A percentile compares a stretch with the other conserved stretches of the same genome.
Conservation (phyloP, 2,113 vertebrate genomes). For the Notiomystis cincta region DNA sequence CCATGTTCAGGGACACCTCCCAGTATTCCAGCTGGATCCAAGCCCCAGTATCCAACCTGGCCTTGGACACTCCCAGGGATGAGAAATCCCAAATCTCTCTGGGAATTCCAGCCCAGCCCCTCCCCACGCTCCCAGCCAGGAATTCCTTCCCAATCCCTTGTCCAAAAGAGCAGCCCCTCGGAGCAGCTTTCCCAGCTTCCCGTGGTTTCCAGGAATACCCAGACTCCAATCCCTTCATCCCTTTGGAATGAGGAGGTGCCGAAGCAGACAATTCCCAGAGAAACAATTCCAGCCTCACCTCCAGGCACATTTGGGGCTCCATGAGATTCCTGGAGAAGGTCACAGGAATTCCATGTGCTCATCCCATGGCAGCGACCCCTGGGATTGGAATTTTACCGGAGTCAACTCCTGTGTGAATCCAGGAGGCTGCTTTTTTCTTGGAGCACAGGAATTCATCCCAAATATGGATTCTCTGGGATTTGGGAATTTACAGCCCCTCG, state of each 20-base stretch:
- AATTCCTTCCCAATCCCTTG: too few relatives aligned
- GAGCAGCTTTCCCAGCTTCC: not conserved
- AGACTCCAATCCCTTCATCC: not conserved
- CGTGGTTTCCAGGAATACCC: not conserved
- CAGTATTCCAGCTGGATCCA: not conserved
- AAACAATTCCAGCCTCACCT: slow-evolving; percentile 16
- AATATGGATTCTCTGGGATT: not conserved
- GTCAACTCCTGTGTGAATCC: fast-evolving
- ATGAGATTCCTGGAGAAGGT: not conserved
- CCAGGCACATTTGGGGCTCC: not conserved
- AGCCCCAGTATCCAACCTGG: not conserved
- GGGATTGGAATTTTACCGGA: not conserved
- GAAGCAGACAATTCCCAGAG: not conserved
- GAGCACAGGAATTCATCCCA: not conserved
- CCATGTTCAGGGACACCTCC: not conserved
- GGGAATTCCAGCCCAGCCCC: too few relatives aligned
- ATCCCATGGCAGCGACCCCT: not conserved
- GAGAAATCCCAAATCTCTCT: not conserved
- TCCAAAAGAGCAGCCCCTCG: not conserved
- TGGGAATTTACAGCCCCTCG: not conserved
- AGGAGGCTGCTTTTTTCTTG: not conserved
- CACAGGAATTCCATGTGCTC: not conserved
- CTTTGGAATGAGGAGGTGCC: not conserved
- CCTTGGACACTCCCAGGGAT: not conserved
- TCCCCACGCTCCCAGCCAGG: not conserved